Base-by-base conservation (phyloP, 2,113 vertebrate genomes). In the Tringa solitaria region DNA sequence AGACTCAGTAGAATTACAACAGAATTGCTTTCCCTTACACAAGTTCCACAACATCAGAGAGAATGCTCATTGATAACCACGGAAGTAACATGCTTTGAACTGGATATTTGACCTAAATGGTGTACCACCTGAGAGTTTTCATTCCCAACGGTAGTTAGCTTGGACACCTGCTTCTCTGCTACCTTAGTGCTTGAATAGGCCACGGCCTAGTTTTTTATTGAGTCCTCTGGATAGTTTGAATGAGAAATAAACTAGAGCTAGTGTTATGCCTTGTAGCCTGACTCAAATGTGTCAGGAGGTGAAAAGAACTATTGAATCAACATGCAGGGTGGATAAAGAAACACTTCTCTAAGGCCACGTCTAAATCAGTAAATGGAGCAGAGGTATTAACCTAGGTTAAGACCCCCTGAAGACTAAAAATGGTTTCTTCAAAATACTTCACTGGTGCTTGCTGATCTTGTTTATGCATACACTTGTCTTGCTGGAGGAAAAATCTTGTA, bases 181-280 rank as follows among this genome's bases (percentile, higher is more conserved):
- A 39, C 65, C 13, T 87, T 75, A 43, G 22, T 68, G 8, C 26
- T 64, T 60, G 32, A 82, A 68, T 4, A 79, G 37, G 30, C 2
- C 28, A 32, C 18, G n/a, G 13, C 0, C 0, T 6, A 35, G 30
- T 13, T 35, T 60, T 13, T 27, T 53, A 46, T 4, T 51, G 12
- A 75, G 18, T 2, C 28, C 6, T 46, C 16, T 56, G 43, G 27
- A 53, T 51, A 72, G 64, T 60, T 21, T 27, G 28, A 82, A 78
- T 28, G 1, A 59, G 6, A 33, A 78, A 86, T 17, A 56, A 89
- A 37, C 51, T 48, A 45, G 21, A 56, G 16, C 22, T 82, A 51
- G 7, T 30, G 4, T 37, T 43, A 39, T 30, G 24, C 3, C 8
- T 65, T 74, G 23, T 33, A 61, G 12, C 18, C 19, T n/a, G 46